Evolutionary conservation across 37 sponge, comb jelly and placozoan genomes (phyloP).

Genomic region (Hexactinellida sp.): DNA sequence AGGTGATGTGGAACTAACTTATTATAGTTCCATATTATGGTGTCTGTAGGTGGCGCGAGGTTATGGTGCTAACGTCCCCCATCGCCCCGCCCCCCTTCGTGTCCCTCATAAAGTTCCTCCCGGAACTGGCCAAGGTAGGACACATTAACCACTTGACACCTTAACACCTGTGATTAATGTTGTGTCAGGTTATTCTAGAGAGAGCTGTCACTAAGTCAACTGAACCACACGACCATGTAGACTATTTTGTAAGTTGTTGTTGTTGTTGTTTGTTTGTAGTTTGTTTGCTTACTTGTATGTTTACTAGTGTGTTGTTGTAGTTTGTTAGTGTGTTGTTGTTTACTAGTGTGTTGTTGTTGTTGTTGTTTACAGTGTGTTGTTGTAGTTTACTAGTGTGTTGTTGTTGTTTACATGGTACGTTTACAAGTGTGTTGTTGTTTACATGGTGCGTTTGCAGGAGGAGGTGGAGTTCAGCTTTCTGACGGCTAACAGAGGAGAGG

Average conservation of each 20-base stretch:
- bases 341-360: too few species aligned
- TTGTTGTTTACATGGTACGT: too few species aligned
- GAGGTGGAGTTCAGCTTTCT: background rate
- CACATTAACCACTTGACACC: background rate
- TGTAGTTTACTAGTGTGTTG: too few species aligned
- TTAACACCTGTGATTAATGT: background rate
- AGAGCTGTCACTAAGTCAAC: background rate
- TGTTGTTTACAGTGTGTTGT: too few species aligned
- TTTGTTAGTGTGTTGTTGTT: too few species aligned
- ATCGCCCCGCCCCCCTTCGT: background rate
- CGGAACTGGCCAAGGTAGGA: background rate
- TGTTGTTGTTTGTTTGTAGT: too few species aligned
- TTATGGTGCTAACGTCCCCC: background rate
- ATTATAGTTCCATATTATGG: background rate
- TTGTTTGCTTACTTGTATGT: background rate
- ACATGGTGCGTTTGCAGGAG: background rate
- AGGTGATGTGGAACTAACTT: background rate
- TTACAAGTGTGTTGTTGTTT: too few species aligned
- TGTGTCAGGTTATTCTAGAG: background rate
- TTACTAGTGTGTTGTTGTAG: too few species aligned
- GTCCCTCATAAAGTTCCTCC: background rate
- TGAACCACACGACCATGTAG: background rate
- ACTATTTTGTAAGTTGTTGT: background rate
- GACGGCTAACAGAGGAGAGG: background rate
- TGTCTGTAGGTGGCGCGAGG: background rate